These are phyloP conservation scores for Melospiza georgiana DNA, from an alignment of 2,113 vertebrate genomes.

Conservation along the genomic window DNA sequence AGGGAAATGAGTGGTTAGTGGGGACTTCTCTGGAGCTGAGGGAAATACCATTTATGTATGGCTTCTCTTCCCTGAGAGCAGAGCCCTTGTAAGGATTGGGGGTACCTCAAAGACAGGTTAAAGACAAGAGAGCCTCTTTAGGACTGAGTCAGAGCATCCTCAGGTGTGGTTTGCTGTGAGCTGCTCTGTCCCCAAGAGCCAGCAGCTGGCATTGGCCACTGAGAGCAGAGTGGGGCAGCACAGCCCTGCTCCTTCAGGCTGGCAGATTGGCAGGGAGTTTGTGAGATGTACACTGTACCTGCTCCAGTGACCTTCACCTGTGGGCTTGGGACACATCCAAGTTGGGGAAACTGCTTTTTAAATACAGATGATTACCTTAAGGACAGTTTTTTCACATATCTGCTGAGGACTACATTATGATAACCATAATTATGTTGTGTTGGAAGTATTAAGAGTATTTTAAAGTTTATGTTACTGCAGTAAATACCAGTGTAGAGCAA, in stretches of 20 bases:
- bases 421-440: not conserved
- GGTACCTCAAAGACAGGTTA: not conserved
- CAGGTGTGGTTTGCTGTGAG: not conserved
- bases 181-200: not conserved
- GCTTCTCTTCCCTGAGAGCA: not conserved
- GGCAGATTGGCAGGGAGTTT: not conserved
- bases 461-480: not conserved
- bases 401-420: not conserved
- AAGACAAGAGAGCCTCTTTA: not conserved
- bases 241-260: not conserved
- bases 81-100: not conserved
- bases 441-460: not conserved
- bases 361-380: not conserved
- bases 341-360: not conserved
- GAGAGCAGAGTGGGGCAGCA: accelerated
- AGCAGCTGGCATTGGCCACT: accelerated
- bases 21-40: not conserved
- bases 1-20: not conserved
- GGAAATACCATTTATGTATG: not conserved
- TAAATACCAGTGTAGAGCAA: not conserved
- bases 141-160: not conserved
- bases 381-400: accelerated
- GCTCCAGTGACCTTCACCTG: not conserved
- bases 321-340: not conserved
- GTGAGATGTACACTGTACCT: not conserved